A percentile compares a stretch with the other conserved stretches of the same genome.
Conservation (phyloP, 1,140 invertebrate genomes). For the Asbolus verrucosus region DNA sequence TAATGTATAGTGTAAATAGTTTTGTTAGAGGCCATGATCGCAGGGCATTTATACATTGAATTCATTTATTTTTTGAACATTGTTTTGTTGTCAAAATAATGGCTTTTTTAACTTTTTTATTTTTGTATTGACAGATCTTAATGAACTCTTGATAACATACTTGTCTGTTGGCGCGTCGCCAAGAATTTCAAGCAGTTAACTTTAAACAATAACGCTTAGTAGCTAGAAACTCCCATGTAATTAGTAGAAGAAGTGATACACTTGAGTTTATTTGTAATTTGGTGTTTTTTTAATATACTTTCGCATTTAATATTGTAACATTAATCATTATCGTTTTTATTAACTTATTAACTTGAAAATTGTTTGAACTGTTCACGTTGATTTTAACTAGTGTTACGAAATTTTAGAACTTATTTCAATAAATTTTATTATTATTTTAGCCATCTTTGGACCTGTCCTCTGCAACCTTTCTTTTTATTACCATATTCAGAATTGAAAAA, state of each 20-base stretch:
- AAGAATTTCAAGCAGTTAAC: conserved; percentile 10
- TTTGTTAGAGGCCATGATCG: conserved; percentile 26
- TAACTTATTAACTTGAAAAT: conserved; percentile 43
- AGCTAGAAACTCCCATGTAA: conserved; percentile 31
- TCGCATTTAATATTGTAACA: conserved; percentile 42
- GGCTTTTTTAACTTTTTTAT: conserved; percentile 30
- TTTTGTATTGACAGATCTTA: conserved; percentile 24
- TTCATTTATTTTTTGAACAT: conserved; percentile 17
- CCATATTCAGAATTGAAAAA: too few species aligned
- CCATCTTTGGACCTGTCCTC: too few species aligned
- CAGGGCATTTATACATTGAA: conserved; percentile 30
- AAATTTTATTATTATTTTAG: conserved; percentile 32
- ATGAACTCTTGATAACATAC: not conserved
- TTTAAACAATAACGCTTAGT: conserved; percentile 21
- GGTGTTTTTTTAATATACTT: conserved; percentile 38
- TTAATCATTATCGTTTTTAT: conserved; percentile 39
- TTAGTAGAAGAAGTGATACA: conserved; percentile 8
- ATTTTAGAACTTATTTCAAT: conserved; percentile 40
- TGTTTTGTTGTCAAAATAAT: conserved; percentile 11
- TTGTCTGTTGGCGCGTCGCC: not conserved
- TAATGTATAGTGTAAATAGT: conserved; percentile 34
- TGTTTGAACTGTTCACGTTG: conserved; percentile 34
- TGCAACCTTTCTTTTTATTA: too few species aligned
- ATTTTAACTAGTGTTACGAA: conserved; percentile 37
- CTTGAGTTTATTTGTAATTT: conserved; percentile 21